Percentiles rank a stretch among this genome's conserved stretches.
phyloP scores from a whole-genome alignment of 1,140 invertebrate genomes.

The Drosophila equinoxialis region DNA sequence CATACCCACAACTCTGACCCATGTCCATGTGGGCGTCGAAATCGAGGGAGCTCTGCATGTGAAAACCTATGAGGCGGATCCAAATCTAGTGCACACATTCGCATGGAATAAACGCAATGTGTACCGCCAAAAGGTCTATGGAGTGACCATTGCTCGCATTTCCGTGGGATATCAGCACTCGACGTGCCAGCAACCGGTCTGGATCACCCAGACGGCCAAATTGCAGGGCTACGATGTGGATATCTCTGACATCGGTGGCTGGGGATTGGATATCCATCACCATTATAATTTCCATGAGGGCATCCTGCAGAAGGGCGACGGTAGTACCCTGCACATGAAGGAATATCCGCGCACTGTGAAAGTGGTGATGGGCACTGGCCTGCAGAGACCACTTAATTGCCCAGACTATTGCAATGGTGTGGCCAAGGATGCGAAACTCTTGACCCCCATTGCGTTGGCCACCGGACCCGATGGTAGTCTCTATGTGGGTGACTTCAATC shows the following conservation, averaged over 20 bases:
- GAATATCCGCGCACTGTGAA: constrained; percentile 95
- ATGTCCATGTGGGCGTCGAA: constrained; percentile 94
- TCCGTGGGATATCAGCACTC: constrained; percentile 97
- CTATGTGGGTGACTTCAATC: constrained; percentile 98
- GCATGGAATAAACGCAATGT: constrained; percentile 99
- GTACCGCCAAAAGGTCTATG: constrained; percentile 97
- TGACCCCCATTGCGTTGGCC: constrained; percentile 96
- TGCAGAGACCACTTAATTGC: constrained; percentile 91
- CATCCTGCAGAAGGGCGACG: constrained; percentile 98
- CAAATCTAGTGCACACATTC: constrained; percentile 96
- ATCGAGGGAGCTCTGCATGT: constrained; percentile 96
- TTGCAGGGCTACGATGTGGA: constrained; percentile 98
- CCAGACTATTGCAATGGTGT: constrained; percentile 92
- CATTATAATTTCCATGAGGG: constrained; percentile 99
- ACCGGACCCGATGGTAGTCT: constrained; percentile 97
- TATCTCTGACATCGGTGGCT: constrained; percentile 97
- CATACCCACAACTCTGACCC: constrained; percentile 91
- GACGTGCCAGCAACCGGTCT: constrained; percentile 92
- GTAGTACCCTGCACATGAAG: constrained; percentile 95
- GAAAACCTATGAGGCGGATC: constrained; percentile 97
- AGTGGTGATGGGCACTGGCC: constrained; percentile 96
- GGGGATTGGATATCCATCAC: constrained; percentile 98
- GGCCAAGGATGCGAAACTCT: constrained; percentile 92
- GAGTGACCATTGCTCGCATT: constrained; percentile 92
- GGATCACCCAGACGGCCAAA: constrained; percentile 96